Percentiles rank a stretch among this genome's conserved stretches.
These are phyloP conservation scores for Margaritifera margaritifera DNA, from an alignment of 2,888 invertebrate genomes.

Conservation along the genomic window DNA sequence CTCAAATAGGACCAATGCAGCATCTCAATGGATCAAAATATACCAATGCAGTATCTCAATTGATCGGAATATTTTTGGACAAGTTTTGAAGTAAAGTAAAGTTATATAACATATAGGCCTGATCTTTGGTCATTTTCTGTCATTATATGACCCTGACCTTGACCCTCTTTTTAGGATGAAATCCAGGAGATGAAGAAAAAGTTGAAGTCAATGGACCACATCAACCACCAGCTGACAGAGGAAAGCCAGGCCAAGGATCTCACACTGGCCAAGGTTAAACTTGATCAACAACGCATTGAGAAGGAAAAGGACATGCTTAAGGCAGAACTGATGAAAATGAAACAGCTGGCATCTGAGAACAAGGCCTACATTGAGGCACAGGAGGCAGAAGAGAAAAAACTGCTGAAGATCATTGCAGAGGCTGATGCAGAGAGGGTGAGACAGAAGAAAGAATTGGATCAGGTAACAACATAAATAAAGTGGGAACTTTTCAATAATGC, in stretches of 20 bases:
- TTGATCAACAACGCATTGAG: constrained; percentile 77
- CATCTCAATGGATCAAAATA: background rate
- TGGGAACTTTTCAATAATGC: background rate
- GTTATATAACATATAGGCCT: too few relatives aligned
- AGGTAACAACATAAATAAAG: constrained; percentile 47
- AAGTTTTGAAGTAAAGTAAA: too few relatives aligned
- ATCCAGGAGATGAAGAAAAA: constrained; percentile 78
- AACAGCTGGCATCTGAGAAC: constrained; percentile 77
- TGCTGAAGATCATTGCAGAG: constrained; percentile 81
- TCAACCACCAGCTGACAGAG: constrained; percentile 87
- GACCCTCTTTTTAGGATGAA: constrained; percentile 60
- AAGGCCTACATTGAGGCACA: constrained; percentile 79
- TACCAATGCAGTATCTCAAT: background rate
- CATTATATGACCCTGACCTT: background rate
- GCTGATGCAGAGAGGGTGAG: constrained; percentile 81
- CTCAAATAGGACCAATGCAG: background rate
- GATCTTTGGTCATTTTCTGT: too few relatives aligned
- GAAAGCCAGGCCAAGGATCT: constrained; percentile 84
- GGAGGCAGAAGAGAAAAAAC: constrained; percentile 79
- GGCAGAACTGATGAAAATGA: constrained; percentile 77
- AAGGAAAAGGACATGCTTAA: constrained; percentile 81
- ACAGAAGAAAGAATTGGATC: constrained; percentile 81
- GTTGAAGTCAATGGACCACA: constrained; percentile 81
- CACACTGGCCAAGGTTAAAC: constrained; percentile 80
- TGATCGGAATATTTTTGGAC: too few relatives aligned